phyloP scores from a whole-genome alignment of 2,113 vertebrate genomes.

The Lethenteron camtschaticum region DNA sequence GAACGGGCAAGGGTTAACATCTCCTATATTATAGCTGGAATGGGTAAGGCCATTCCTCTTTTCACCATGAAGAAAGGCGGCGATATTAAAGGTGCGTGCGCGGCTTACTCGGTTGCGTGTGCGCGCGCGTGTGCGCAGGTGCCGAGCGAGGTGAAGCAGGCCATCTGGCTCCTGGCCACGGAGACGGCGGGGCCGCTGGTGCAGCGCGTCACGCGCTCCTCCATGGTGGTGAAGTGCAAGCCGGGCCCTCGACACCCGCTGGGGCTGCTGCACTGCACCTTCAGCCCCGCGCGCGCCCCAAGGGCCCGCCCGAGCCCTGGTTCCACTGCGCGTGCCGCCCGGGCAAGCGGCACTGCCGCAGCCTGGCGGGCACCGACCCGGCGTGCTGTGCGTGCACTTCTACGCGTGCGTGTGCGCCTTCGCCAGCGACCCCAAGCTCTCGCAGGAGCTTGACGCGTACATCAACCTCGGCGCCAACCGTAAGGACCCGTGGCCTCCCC shows the following conservation, averaged over 20 bases:
- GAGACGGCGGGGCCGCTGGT: constrained; percentile 58
- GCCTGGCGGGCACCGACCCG: neutral
- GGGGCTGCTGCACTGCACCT: constrained; percentile 53
- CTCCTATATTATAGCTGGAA: too few relatives aligned
- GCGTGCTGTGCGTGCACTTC: constrained; percentile 55
- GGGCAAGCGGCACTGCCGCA: neutral
- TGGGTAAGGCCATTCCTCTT: too few relatives aligned
- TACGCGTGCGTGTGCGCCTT: constrained; percentile 70
- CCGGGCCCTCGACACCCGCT: constrained; percentile 34
- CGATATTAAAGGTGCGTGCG: too few relatives aligned
- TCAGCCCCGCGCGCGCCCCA: constrained; percentile 15
- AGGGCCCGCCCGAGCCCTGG: constrained; percentile 15
- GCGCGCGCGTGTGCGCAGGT: neutral
- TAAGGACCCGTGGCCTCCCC: constrained; percentile 15
- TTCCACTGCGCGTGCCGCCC: constrained; percentile 35
- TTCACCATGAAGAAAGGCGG: too few relatives aligned
- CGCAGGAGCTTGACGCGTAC: constrained; percentile 49
- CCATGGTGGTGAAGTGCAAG: constrained; percentile 56
- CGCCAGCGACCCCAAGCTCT: constrained; percentile 50
- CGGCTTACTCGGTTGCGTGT: too few relatives aligned
- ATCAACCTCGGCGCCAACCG: constrained; percentile 28
- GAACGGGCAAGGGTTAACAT: too few relatives aligned
- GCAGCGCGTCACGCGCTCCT: constrained; percentile 34
- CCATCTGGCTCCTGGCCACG: constrained; percentile 50
- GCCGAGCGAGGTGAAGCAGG: constrained; percentile 32